Conservation (phyloP, 1,140 invertebrate genomes). For the Chionoecetes opilio region DNA sequence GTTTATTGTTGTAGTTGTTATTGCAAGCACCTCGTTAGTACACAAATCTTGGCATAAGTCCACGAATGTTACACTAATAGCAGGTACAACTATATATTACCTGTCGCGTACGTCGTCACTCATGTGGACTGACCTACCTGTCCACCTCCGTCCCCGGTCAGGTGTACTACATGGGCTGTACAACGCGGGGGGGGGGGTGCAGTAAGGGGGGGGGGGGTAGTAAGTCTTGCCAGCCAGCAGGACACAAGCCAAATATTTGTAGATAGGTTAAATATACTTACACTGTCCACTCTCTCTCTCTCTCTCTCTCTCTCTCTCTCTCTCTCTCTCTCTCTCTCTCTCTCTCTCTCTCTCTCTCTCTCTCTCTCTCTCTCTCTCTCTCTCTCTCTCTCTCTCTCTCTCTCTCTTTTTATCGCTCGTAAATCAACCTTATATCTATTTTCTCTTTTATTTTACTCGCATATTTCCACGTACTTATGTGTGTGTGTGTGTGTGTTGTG, state of each 20-base stretch:
- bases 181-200: too few relatives aligned
- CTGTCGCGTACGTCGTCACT: too few relatives aligned
- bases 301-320: not conserved
- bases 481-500: too few relatives aligned
- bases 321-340: not conserved
- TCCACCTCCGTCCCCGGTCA: too few relatives aligned
- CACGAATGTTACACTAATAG: too few relatives aligned
- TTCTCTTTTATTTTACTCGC: not conserved
- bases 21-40: too few relatives aligned
- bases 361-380: conserved; percentile 27
- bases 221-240: not conserved
- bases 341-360: conserved; percentile 27
- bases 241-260: conserved; percentile 44
- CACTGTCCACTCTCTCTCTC: not conserved
- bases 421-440: not conserved
- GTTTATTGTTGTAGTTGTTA: too few relatives aligned
- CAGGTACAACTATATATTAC: too few relatives aligned
- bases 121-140: too few relatives aligned
- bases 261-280: conserved; percentile 22
- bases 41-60: too few relatives aligned
- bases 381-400: conserved; percentile 27
- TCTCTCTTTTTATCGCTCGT: not conserved
- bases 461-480: not conserved
- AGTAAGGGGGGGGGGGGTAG: not conserved
- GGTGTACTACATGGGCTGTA: too few relatives aligned